Evolutionary conservation across 2,888 invertebrate genomes (phyloP).

Genomic region (Tenthredo notha): DNA sequence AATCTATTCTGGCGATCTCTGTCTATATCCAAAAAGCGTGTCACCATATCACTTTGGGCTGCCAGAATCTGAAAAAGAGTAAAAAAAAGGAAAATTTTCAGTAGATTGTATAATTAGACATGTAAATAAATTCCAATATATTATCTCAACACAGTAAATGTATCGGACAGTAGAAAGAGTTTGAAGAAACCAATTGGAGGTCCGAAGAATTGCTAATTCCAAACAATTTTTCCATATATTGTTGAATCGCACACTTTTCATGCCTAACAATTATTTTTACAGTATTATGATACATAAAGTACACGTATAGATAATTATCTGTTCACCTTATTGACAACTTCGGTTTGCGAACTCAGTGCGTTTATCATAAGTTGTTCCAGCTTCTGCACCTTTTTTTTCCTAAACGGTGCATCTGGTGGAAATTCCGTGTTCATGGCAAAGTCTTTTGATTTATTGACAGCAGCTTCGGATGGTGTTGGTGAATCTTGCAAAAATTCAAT

Average conservation of each 20-base stretch:
- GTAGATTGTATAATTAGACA: background rate
- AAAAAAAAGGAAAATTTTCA: constrained; percentile 1
- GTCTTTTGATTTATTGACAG: constrained; percentile 67
- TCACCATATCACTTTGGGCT: constrained; percentile 75
- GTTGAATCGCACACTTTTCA: background rate
- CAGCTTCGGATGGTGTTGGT: constrained; percentile 69
- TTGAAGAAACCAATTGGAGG: background rate
- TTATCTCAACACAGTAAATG: background rate
- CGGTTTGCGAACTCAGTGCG: constrained; percentile 75
- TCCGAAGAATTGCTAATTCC: background rate
- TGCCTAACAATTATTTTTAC: background rate
- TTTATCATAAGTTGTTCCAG: constrained; percentile 74
- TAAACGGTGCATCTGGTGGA: constrained; percentile 71
- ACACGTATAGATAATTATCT: background rate
- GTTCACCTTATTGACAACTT: constrained; percentile 75
- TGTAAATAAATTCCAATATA: background rate
- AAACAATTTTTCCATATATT: background rate
- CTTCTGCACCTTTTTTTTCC: constrained; percentile 75
- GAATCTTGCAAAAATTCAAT: constrained; percentile 74
- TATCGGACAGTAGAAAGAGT: background rate
- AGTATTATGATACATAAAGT: background rate
- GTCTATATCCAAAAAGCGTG: constrained; percentile 73
- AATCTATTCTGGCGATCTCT: constrained; percentile 74
- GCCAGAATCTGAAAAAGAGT: constrained; percentile 69
- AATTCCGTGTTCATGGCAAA: constrained; percentile 70